phyloP scores from a whole-genome alignment of 2,888 invertebrate species.

The Sicus ferrugineus region DNA sequence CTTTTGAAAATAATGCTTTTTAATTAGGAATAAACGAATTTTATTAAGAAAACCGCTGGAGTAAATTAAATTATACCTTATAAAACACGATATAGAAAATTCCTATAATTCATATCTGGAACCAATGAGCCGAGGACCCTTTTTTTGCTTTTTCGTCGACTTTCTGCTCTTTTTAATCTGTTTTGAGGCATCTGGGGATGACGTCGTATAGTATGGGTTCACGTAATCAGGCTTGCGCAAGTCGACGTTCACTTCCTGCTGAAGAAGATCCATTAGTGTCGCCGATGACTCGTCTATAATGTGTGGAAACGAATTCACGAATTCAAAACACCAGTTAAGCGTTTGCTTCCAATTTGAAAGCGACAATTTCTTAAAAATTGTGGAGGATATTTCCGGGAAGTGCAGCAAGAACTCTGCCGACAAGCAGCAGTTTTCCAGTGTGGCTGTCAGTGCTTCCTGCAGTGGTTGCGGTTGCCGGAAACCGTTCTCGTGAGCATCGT shows the following conservation, averaged over 20 bases:
- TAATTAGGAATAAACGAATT: conserved; percentile 11
- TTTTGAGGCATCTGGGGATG: neutral
- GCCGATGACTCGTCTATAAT: conserved; percentile 42
- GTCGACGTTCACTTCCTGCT: conserved; percentile 45
- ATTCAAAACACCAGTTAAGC: conserved; percentile 45
- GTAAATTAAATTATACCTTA: conserved; percentile 23
- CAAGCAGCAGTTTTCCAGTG: conserved; percentile 44
- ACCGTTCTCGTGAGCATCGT: conserved; percentile 34
- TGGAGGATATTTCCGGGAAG: conserved; percentile 46
- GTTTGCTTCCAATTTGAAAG: conserved; percentile 40
- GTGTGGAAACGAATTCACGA: conserved; percentile 41
- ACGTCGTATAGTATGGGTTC: conserved; percentile 39
- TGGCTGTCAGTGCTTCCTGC: conserved; percentile 41
- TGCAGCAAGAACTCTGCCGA: conserved; percentile 46
- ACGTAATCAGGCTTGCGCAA: conserved; percentile 38
- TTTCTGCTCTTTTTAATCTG: conserved; percentile 23
- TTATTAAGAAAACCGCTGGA: conserved; percentile 12
- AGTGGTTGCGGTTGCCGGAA: conserved; percentile 38
- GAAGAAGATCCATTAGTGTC: conserved; percentile 42
- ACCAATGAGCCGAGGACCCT: conserved; percentile 39
- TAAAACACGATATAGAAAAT: conserved; percentile 3
- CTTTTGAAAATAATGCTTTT: conserved; percentile 4
- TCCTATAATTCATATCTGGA: conserved; percentile 35
- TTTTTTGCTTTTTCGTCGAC: conserved; percentile 36
- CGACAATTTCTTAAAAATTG: conserved; percentile 36